These are phyloP conservation scores for Agrotis exclamationis DNA, from an alignment of 2,888 invertebrate genomes.

Conservation along the genomic window DNA sequence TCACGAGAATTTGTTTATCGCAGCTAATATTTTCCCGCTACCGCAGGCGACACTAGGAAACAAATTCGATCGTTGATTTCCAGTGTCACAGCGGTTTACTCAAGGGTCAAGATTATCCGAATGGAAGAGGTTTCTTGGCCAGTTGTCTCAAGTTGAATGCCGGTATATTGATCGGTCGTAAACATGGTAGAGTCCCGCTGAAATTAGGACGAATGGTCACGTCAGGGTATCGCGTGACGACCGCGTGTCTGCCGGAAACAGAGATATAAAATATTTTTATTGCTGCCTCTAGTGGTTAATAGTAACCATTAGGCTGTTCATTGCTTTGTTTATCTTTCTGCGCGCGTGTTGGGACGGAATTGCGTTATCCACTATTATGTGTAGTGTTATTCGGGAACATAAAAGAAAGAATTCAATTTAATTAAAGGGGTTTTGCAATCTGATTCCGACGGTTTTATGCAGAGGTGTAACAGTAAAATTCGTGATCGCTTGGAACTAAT, in stretches of 20 bases:
- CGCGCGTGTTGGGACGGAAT: conserved; percentile 62
- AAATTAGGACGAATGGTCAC: conserved; percentile 82
- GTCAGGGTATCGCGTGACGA: conserved; percentile 79
- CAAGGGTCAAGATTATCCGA: conserved; percentile 49
- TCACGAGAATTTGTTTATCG: conserved; percentile 57
- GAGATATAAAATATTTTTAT: conserved; percentile 86
- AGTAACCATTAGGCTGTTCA: conserved; percentile 78
- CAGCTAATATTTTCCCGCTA: conserved; percentile 42
- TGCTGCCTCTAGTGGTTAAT: conserved; percentile 79
- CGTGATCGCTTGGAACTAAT: conserved; percentile 63
- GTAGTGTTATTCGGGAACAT: conserved; percentile 53
- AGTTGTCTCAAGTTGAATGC: conserved; percentile 60
- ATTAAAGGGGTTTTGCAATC: conserved; percentile 58
- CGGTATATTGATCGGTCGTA: conserved; percentile 70
- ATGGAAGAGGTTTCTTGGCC: conserved; percentile 52
- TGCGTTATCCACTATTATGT: conserved; percentile 52
- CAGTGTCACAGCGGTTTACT: conserved; percentile 42
- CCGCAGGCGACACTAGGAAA: conserved; percentile 38
- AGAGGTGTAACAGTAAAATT: conserved; percentile 68
- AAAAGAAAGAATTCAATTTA: conserved; percentile 62
- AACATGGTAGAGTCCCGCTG: conserved; percentile 64
- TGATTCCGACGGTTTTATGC: conserved; percentile 64
- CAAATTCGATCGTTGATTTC: conserved; percentile 57
- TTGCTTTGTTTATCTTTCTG: conserved; percentile 79
- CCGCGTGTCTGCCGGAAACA: conserved; percentile 70